Evolutionary conservation across 2,113 vertebrate species (phyloP).

Genomic region (Petrocephalus zakoni): DNA sequence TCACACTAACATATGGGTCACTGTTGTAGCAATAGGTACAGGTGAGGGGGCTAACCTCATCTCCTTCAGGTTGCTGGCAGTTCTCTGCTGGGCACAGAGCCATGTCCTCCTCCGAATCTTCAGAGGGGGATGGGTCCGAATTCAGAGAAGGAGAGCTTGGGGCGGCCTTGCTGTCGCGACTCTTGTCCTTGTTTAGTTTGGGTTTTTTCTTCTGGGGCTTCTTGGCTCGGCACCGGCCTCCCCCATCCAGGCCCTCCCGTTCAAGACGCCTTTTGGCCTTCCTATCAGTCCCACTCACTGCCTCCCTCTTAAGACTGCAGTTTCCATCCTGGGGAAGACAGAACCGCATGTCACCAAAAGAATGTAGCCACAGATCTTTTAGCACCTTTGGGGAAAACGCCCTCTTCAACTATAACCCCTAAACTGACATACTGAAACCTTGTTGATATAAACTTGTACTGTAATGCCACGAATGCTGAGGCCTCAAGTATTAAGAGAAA

Average conservation of each 20-base stretch:
- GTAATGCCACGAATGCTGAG: neutral
- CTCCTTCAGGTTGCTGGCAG: constrained; percentile 91
- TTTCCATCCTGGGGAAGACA: constrained; percentile 55
- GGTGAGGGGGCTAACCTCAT: constrained; percentile 73
- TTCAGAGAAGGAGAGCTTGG: constrained; percentile 40
- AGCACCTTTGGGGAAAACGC: neutral
- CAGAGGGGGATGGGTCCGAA: constrained; percentile 72
- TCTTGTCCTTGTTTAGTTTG: constrained; percentile 63
- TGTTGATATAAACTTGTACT: neutral
- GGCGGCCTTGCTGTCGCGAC: constrained; percentile 52
- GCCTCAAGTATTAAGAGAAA: neutral
- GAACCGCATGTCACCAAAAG: neutral
- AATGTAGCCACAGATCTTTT: neutral
- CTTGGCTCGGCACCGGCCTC: constrained; percentile 69
- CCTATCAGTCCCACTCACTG: constrained; percentile 62
- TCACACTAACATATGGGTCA: neutral
- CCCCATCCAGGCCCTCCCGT: constrained; percentile 56
- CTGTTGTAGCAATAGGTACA: neutral
- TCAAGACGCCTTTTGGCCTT: constrained; percentile 78
- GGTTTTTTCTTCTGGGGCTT: constrained; percentile 79
- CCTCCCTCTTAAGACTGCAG: constrained; percentile 67
- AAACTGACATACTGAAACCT: neutral
- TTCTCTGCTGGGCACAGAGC: constrained; percentile 86
- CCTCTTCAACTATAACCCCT: neutral
- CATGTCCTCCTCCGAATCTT: constrained; percentile 89